phyloP scores from a whole-genome alignment of 2,888 invertebrate species.

The Empis livida region DNA sequence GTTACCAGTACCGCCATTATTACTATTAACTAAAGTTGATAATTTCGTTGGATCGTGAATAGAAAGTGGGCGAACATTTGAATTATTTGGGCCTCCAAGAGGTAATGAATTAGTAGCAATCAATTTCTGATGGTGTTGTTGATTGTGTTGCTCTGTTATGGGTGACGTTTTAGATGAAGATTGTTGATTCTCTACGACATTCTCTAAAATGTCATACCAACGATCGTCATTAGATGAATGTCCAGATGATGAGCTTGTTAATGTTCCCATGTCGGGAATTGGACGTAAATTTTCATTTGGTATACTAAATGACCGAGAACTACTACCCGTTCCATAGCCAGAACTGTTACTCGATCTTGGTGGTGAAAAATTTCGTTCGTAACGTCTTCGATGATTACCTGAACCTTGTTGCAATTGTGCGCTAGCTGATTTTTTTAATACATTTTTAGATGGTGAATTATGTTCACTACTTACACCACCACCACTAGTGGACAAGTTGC shows the following conservation, averaged over 20 bases:
- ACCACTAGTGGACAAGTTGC: constrained; percentile 7
- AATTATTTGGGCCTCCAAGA: constrained; percentile 15
- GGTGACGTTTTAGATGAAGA: constrained; percentile 13
- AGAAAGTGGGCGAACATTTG: constrained; percentile 13
- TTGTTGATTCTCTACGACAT: constrained; percentile 32
- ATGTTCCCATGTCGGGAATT: constrained; percentile 36
- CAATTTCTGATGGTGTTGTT: constrained; percentile 29
- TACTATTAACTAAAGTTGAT: constrained; percentile 13
- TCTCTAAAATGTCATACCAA: constrained; percentile 46
- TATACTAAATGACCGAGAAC: constrained; percentile 35
- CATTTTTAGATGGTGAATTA: constrained; percentile 13
- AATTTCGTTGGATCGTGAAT: constrained; percentile 15
- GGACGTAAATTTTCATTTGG: constrained; percentile 14
- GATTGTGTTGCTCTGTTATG: constrained; percentile 25
- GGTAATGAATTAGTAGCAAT: constrained; percentile 31
- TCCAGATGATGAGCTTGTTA: constrained; percentile 50
- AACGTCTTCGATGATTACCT: constrained; percentile 47
- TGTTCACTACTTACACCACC: constrained; percentile 5
- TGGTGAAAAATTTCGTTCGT: constrained; percentile 62
- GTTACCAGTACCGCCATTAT: not conserved
- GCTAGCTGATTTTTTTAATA: constrained; percentile 18
- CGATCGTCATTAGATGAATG: constrained; percentile 49
- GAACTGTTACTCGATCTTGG: constrained; percentile 72
- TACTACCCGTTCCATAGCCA: constrained; percentile 66
- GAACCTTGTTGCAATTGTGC: constrained; percentile 35